phyloP scores from a whole-genome alignment of 2,797 vertebrate species.

The Perodicticus potto region DNA sequence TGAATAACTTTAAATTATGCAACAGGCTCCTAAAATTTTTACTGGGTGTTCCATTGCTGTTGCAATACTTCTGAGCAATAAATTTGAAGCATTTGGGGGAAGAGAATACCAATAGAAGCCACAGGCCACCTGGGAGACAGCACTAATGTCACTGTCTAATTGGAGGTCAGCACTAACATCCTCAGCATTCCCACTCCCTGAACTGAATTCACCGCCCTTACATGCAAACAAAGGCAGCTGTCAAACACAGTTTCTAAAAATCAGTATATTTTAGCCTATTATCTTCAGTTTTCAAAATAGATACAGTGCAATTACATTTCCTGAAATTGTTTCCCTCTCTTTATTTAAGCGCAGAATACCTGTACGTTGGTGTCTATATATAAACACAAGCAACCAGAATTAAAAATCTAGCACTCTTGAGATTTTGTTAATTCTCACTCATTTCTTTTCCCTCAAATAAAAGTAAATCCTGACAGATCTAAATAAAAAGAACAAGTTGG shows the following conservation, averaged over 20 bases:
- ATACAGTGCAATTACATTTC: conserved; percentile 50
- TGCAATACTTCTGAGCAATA: background rate
- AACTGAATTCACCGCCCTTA: background rate
- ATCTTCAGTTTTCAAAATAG: conserved; percentile 68
- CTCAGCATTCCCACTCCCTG: background rate
- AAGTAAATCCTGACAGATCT: conserved; percentile 54
- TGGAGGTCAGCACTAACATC: background rate
- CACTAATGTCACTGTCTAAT: too few species aligned
- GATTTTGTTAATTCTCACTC: conserved; percentile 48
- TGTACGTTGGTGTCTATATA: conserved; percentile 51
- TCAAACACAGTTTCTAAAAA: background rate
- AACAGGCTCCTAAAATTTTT: background rate
- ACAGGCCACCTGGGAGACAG: background rate
- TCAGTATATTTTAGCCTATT: conserved; percentile 33
- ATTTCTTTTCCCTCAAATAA: conserved; percentile 49
- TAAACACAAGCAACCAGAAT: conserved; percentile 53
- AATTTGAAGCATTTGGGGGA: accelerated
- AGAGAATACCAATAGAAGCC: background rate
- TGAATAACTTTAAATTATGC: conserved; percentile 13
- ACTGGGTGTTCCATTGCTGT: background rate
- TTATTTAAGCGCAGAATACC: conserved; percentile 46
- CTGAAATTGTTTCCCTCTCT: conserved; percentile 36
- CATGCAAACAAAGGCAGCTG: conserved; percentile 43
- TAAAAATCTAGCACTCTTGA: conserved; percentile 26
- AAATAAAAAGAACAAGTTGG: conserved; percentile 29